phyloP scores from a whole-genome alignment of 2,797 vertebrate genomes.

The Numenius phaeopus region DNA sequence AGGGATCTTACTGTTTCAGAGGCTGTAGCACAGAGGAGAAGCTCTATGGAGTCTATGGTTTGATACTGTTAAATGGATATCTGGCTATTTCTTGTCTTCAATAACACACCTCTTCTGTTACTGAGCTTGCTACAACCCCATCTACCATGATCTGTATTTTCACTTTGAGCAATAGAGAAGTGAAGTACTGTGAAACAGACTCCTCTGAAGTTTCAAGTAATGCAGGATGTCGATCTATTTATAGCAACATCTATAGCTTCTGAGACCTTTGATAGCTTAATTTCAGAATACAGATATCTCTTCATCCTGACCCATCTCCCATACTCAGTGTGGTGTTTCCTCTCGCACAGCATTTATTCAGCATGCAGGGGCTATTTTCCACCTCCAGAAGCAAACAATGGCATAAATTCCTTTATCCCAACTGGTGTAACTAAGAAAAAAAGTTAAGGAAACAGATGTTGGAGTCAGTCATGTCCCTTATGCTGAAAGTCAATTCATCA shows the following conservation, averaged over 20 bases:
- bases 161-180: neutral
- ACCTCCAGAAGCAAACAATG: neutral
- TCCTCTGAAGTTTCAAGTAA: neutral
- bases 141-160: neutral
- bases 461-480: neutral
- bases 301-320: neutral
- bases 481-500: neutral
- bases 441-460: neutral
- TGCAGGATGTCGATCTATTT: neutral
- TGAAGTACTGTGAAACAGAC: neutral
- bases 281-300: neutral
- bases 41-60: neutral
- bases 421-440: neutral
- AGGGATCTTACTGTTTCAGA: neutral
- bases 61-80: neutral
- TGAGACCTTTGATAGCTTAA: neutral
- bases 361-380: neutral
- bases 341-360: neutral
- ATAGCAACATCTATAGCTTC: neutral
- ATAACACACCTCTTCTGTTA: neutral
- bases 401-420: neutral
- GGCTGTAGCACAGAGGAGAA: neutral
- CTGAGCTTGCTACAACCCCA: neutral
- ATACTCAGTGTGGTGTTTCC: neutral
- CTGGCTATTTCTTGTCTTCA: neutral